Base-by-base conservation (phyloP, 1,140 invertebrate species). In the Scaptomyza hsui region DNA sequence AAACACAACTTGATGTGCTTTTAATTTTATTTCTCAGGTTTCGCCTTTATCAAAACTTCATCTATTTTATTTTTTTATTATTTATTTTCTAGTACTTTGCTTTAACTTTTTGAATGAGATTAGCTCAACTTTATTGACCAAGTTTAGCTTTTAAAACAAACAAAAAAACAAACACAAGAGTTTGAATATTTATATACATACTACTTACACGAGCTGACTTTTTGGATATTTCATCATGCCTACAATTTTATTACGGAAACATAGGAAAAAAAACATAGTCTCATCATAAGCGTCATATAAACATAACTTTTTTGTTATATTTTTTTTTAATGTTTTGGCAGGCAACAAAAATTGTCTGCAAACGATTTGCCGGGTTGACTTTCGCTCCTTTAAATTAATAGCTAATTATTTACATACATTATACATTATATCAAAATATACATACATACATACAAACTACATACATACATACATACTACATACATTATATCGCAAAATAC, bases 1-100 rank as follows among this genome's bases (percentile, higher is more conserved):
- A 68, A 78, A 68, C 19, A 57, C 35, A 73, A 52, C 32, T 77
- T 82, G 78, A 81, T 73, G 73, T 68, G 78, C 78, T 80, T 81
- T 77, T 81, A 61, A 39, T 52, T 71, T 63, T 61, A n/a, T n/a
- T 52, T 77, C 76, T 80, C 72, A 62, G 39, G 56, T 67, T 67
- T 67, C 63, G 55, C 53, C 57, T 79, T 78, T 68, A 74, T 75
- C 76, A 49, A 72, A 32, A 48, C 32, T 26, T 26, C 3, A 5
- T 57, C 13, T 32, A 26, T 61, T 24, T 48, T 48, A 42, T 57
- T 55, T 51, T 60, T 32, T 49, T 15, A 59, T 42, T 52, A 29
- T 53, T 60, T 64, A 44, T 75, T 62, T 74, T 21, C 48, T 67
- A 61, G 60, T 59, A 32, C 47, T 55, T 15, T 75, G 4, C 19